phyloP scores from a whole-genome alignment of 2,797 vertebrate genomes.

The Sebastes flavidus region DNA sequence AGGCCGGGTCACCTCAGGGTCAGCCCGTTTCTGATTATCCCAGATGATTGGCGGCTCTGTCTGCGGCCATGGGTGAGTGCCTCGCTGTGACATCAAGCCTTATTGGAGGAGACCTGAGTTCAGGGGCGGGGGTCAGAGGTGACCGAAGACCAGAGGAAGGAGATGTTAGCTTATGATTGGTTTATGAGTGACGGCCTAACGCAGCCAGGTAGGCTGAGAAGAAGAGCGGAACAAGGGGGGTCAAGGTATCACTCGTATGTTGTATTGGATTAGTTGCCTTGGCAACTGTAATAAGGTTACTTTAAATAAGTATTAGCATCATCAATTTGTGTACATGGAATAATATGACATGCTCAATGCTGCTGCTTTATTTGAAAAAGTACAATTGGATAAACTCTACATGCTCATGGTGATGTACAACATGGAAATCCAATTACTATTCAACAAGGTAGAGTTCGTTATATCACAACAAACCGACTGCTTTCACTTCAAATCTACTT shows the following conservation, averaged over 20 bases:
- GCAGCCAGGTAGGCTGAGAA: conserved; percentile 34
- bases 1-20: conserved; percentile 69
- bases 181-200: conserved; percentile 76
- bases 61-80: conserved; percentile 66
- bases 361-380: not conserved
- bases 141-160: conserved; percentile 57
- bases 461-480: not conserved
- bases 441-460: not conserved
- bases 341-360: not conserved
- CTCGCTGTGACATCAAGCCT: conserved; percentile 61
- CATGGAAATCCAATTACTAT: not conserved
- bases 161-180: conserved; percentile 77
- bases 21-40: conserved; percentile 76
- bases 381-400: not conserved
- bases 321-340: not conserved
- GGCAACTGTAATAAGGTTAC: not conserved
- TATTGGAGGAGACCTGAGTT: conserved; percentile 73
- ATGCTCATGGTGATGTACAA: not conserved
- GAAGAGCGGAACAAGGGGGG: conserved; percentile 31
- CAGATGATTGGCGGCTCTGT: conserved; percentile 75
- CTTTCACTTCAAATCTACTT: conserved; percentile 14
- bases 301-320: conserved; percentile 17
- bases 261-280: conserved; percentile 23
- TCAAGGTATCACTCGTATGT: conserved; percentile 41
- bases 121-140: conserved; percentile 72